A percentile compares a stretch with the other conserved stretches of the same genome.
phyloP scores from a whole-genome alignment of 2,797 vertebrate genomes.

The Nannoperca obscura region DNA sequence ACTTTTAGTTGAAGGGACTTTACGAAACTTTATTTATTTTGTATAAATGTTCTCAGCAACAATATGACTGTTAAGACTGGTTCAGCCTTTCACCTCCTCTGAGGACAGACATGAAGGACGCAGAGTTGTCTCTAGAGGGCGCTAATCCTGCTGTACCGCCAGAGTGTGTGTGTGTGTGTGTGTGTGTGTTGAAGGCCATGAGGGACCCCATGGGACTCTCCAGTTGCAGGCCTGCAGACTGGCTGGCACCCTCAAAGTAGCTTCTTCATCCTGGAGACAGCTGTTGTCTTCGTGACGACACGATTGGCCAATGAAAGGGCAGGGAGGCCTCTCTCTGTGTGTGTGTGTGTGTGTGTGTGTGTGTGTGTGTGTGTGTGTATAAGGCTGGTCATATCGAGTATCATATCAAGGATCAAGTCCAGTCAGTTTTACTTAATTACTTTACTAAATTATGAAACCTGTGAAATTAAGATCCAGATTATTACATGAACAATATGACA shows the following conservation, averaged over 20 bases:
- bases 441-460: slow-evolving; percentile 8
- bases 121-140: slow-evolving; percentile 75
- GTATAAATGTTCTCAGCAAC: background rate
- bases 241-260: slow-evolving; percentile 91
- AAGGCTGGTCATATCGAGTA: slow-evolving; percentile 57
- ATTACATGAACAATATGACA: slow-evolving; percentile 2
- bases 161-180: slow-evolving; percentile 40
- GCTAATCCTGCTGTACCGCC: slow-evolving; percentile 62
- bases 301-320: slow-evolving; percentile 78
- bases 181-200: slow-evolving; percentile 65
- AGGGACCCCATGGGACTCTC: slow-evolving; percentile 84
- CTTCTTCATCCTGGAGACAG: slow-evolving; percentile 91
- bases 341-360: slow-evolving; percentile 44
- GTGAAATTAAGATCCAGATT: background rate
- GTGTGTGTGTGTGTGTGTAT: slow-evolving; percentile 57
- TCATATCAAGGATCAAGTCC: slow-evolving; percentile 56
- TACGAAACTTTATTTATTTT: background rate
- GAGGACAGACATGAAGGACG: slow-evolving; percentile 44
- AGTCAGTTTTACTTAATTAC: slow-evolving; percentile 13
- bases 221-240: slow-evolving; percentile 91
- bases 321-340: slow-evolving; percentile 39
- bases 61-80: background rate
- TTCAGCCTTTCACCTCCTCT: background rate
- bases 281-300: slow-evolving; percentile 90
- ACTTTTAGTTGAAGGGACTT: background rate